A percentile compares a stretch with the other conserved stretches of the same genome.
Conservation (phyloP, 1,140 invertebrate genomes). For the Antheraea pernyi region DNA sequence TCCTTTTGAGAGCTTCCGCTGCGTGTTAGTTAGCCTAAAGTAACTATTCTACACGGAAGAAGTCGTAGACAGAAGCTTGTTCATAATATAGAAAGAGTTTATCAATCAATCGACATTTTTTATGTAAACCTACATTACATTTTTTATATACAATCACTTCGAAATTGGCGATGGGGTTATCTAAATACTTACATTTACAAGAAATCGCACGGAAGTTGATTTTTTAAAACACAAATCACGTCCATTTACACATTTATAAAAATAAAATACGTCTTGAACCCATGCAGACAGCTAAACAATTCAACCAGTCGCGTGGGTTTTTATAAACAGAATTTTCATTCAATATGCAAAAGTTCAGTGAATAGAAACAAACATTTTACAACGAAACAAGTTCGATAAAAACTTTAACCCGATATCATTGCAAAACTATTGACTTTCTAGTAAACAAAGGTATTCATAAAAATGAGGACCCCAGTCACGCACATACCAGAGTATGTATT, state of each 20-base stretch:
- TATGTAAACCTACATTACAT: no score
- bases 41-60: no score
- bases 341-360: not conserved
- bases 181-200: not conserved
- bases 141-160: not conserved
- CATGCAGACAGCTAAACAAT: not conserved
- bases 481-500: not conserved
- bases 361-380: not conserved
- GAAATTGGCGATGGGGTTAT: not conserved
- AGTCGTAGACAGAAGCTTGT: no score
- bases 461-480: not conserved
- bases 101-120: no score
- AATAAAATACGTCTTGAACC: not conserved
- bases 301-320: not conserved
- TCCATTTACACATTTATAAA: not conserved
- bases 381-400: not conserved
- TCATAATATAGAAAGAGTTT: no score
- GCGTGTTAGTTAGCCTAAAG: no score
- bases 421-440: not conserved
- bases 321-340: not conserved
- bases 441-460: not conserved
- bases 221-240: not conserved
- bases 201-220: not conserved
- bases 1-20: no score
- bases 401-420: not conserved